Evolutionary conservation across 92 coral and sea anemone species (phyloP).

Genomic region (Porites evermanni): DNA sequence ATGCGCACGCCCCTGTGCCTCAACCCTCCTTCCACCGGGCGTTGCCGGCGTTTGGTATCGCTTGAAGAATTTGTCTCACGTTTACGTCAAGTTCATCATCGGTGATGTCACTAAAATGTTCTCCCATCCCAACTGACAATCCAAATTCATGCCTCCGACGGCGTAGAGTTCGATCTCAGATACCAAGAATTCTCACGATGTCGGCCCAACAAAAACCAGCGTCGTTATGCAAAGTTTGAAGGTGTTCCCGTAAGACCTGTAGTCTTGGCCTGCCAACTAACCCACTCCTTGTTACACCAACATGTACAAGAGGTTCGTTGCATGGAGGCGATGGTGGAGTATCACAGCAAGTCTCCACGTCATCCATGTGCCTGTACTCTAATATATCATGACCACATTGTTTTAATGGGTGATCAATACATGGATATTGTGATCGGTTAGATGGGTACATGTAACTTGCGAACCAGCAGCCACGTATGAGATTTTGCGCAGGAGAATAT

Average conservation of each 20-base stretch:
- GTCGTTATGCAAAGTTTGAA: too few species aligned
- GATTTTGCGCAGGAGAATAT: too few species aligned
- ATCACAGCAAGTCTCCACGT: too few species aligned
- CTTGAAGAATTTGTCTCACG: slow-evolving; percentile 21
- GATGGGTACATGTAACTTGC: too few species aligned
- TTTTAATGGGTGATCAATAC: too few species aligned
- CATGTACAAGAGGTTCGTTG: too few species aligned
- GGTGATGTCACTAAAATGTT: slow-evolving; percentile 24
- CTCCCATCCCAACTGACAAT: slow-evolving; percentile 48
- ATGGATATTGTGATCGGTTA: too few species aligned
- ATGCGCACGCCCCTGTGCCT: slow-evolving; percentile 39
- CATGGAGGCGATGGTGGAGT: too few species aligned
- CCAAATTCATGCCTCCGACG: slow-evolving; percentile 57
- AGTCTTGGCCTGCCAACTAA: slow-evolving; percentile 27
- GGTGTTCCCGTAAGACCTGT: neutral
- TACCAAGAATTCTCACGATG: slow-evolving; percentile 19
- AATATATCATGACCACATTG: too few species aligned
- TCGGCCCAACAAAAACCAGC: too few species aligned
- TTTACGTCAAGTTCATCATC: slow-evolving; percentile 42
- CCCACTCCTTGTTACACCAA: slow-evolving; percentile 9
- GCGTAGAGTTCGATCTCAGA: slow-evolving; percentile 45
- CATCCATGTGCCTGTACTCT: too few species aligned
- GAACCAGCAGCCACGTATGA: too few species aligned
- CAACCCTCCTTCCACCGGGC: slow-evolving; percentile 39
- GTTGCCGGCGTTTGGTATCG: slow-evolving; percentile 52